Conservation (phyloP, 2,888 invertebrate genomes). For the Heliconius ethilla region DNA sequence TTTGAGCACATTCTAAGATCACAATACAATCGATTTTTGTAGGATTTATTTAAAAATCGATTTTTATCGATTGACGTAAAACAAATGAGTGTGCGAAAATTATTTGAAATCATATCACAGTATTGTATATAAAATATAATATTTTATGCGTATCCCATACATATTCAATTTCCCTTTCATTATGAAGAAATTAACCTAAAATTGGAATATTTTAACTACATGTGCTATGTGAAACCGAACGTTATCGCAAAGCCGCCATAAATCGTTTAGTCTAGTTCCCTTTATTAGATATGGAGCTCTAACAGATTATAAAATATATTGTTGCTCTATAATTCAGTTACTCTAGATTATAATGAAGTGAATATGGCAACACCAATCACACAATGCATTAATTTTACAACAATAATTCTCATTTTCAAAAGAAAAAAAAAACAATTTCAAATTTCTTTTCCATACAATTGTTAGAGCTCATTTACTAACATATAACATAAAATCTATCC, state of each 20-base stretch:
- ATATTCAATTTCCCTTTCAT: constrained; percentile 21
- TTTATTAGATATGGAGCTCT: constrained; percentile 20
- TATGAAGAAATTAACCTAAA: constrained; percentile 27
- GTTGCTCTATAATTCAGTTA: neutral
- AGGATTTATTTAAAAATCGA: neutral
- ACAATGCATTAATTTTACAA: neutral
- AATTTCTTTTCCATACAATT: neutral
- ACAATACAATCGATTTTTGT: neutral
- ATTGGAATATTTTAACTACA: constrained; percentile 41
- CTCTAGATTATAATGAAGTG: neutral
- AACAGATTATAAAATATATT: neutral
- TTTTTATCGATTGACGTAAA: neutral
- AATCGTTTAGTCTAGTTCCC: constrained; percentile 5
- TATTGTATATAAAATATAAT: constrained; percentile 25
- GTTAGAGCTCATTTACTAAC: constrained; percentile 15
- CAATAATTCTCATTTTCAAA: neutral
- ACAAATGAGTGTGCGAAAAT: constrained; percentile 8
- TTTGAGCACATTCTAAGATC: neutral
- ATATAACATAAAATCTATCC: constrained; percentile 54
- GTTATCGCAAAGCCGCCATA: constrained; percentile 34
- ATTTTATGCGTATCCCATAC: constrained; percentile 16
- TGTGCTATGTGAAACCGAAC: constrained; percentile 31
- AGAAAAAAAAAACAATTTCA: neutral
- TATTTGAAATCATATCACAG: constrained; percentile 43
- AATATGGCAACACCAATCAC: neutral